Base-by-base conservation (phyloP, 2,888 invertebrate genomes). In the Phengaris arion region DNA sequence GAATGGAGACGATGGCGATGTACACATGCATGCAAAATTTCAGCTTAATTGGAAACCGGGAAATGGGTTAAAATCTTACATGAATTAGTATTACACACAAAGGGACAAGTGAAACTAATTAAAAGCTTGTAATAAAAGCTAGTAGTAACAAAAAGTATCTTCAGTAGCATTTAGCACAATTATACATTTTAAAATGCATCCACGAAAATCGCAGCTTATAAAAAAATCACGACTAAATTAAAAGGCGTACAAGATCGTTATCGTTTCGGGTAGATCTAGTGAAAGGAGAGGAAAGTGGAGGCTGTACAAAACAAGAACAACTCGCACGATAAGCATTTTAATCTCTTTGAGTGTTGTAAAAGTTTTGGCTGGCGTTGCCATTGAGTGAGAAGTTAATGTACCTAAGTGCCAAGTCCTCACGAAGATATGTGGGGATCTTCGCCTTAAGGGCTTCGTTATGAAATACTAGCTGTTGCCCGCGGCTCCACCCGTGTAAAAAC, bases 241-340 rank as follows among this genome's bases (percentile, higher is more conserved):
- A 13, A 13, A 13, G 46, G 45, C 12, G 22, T 46, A 48, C 15
- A 68, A 69, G 55, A 48, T 69, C 46, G 75, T 87, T 90, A 91
- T 91, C 89, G 88, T 83, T 89, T 82, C 80, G 85, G 84, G 80
- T 82, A 83, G 84, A 85, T 85, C 86, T 83, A 83, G 85, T 87
- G 85, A 89, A 88, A 84, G 85, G 83, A 84, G 87, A 84, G 86
- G 85, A 87, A 89, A 90, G 88, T 89, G 87, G 90, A 89, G 89
- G 87, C 86, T 82, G 87, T 86, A 85, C 85, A 87, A 87, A 86
- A 86, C 80, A 86, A 80, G 35, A 35, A 4, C 35, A 86, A 81
- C 87, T 86, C 87, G 86, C 85, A 87, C 87, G 90, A 89, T 89
- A 90, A 89, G 85, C 87, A 87, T 89, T 92, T 90, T 91, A 92